These are phyloP conservation scores for Alosa alosa DNA, from an alignment of 2,113 vertebrate genomes.

Conservation along the genomic window DNA sequence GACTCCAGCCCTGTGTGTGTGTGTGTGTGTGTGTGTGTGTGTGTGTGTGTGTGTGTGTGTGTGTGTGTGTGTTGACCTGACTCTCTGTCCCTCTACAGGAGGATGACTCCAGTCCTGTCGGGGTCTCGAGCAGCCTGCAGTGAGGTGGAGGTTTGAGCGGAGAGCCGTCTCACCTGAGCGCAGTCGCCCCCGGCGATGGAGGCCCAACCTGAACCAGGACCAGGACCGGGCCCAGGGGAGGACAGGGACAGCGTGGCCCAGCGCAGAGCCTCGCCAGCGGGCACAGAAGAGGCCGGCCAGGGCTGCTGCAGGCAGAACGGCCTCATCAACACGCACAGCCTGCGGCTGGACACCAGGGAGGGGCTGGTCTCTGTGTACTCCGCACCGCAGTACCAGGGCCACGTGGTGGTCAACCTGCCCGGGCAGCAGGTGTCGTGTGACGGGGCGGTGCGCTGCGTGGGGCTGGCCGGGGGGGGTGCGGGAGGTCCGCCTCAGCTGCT, in stretches of 20 bases:
- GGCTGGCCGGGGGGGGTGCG: slow-evolving; percentile 58
- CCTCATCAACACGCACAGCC: slow-evolving; percentile 82
- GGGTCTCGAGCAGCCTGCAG: not conserved
- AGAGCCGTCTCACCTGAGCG: slow-evolving; percentile 54
- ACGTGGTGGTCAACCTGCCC: slow-evolving; percentile 55
- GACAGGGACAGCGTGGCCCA: slow-evolving; percentile 63
- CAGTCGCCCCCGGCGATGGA: slow-evolving; percentile 53
- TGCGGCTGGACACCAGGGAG: slow-evolving; percentile 76
- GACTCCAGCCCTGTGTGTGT: no score
- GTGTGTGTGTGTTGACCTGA: not conserved
- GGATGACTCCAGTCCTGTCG: not conserved
- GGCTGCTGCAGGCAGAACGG: slow-evolving; percentile 76
- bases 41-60: not conserved
- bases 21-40: no score
- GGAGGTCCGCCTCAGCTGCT: slow-evolving; percentile 78
- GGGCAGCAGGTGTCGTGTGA: slow-evolving; percentile 57
- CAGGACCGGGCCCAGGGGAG: slow-evolving; percentile 66
- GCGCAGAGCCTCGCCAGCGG: slow-evolving; percentile 48
- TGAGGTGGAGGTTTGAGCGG: slow-evolving; percentile 14
- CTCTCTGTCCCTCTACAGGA: not conserved
- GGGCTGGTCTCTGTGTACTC: slow-evolving; percentile 81
- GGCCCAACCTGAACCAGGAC: slow-evolving; percentile 10
- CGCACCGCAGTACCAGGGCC: slow-evolving; percentile 79
- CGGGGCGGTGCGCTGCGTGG: slow-evolving; percentile 10
- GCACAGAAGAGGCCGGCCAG: slow-evolving; percentile 50